Evolutionary conservation across 2,888 invertebrate genomes (phyloP).

Genomic region (Antheraea yamamai): DNA sequence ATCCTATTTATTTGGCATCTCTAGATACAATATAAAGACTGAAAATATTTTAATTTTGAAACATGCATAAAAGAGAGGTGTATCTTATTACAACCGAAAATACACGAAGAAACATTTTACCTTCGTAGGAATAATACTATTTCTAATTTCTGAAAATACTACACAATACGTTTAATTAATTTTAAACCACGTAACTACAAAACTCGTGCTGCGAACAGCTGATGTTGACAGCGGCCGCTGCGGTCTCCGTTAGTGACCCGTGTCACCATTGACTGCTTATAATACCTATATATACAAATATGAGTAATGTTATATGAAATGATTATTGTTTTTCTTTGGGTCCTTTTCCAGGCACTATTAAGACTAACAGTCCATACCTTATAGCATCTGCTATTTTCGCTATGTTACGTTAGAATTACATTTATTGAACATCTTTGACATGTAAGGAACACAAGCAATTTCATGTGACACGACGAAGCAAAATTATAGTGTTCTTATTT

Average conservation of each 20-base stretch:
- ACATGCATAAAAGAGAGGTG: background rate
- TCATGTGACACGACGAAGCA: background rate
- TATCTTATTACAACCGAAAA: background rate
- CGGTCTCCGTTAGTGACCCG: slow-evolving; percentile 51
- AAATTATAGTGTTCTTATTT: no score
- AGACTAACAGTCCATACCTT: background rate
- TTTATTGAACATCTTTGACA: no score
- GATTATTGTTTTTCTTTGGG: background rate
- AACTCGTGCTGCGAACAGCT: slow-evolving; percentile 49
- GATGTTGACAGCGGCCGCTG: slow-evolving; percentile 68
- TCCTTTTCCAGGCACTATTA: no score
- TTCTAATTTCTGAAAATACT: slow-evolving; percentile 19
- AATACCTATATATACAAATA: slow-evolving; percentile 31
- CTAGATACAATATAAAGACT: background rate
- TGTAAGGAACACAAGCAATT: no score
- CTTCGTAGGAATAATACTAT: background rate
- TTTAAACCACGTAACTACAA: slow-evolving; percentile 26
- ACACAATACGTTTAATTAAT: slow-evolving; percentile 22
- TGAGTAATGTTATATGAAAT: slow-evolving; percentile 22
- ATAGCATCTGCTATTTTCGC: background rate
- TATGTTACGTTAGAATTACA: no score
- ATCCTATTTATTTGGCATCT: background rate
- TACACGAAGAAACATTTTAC: background rate
- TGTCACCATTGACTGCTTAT: slow-evolving; percentile 40
- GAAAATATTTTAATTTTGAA: background rate